These are phyloP conservation scores for Capromys pilorides DNA, from an alignment of 2,797 vertebrate species.

Conservation along the genomic window DNA sequence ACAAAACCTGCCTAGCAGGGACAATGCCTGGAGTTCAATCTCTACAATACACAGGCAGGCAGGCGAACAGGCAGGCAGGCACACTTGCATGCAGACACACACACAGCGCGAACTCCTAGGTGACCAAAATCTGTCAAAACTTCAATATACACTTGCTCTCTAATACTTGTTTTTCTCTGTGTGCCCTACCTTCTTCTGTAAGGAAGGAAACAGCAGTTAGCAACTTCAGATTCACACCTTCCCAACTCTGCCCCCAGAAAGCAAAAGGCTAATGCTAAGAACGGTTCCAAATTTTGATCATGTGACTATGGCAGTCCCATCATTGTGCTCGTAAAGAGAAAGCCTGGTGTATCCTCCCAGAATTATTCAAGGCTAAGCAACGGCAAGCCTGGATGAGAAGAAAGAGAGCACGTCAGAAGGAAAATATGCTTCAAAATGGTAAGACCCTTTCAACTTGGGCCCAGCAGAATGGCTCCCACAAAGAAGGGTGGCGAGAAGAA, in stretches of 20 bases:
- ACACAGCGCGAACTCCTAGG: not conserved
- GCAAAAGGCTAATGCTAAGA: not conserved
- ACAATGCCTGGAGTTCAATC: not conserved
- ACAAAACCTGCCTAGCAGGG: not conserved
- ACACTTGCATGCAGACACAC: too few relatives aligned
- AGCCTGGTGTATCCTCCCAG: not conserved
- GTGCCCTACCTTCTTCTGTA: not conserved
- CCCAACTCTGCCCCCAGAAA: not conserved
- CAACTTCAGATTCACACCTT: conserved; percentile 22
- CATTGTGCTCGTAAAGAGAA: not conserved
- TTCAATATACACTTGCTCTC: not conserved
- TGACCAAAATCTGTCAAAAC: conserved; percentile 8
- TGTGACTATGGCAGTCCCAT: not conserved
- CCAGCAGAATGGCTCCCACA: too few relatives aligned
- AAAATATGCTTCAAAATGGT: not conserved
- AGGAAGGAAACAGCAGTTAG: not conserved
- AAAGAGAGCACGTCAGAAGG: not conserved
- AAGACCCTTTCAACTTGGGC: not conserved
- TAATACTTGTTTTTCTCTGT: conserved; percentile 15
- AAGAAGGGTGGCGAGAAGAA: too few relatives aligned
- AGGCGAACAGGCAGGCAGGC: too few relatives aligned
- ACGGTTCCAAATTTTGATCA: not conserved
- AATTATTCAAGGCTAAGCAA: not conserved
- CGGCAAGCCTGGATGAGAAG: not conserved
- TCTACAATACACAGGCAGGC: too few relatives aligned